Percentiles rank a stretch among this genome's conserved stretches.
These are phyloP conservation scores for Lysandra coridon DNA, from an alignment of 2,888 invertebrate genomes.

Conservation along the genomic window DNA sequence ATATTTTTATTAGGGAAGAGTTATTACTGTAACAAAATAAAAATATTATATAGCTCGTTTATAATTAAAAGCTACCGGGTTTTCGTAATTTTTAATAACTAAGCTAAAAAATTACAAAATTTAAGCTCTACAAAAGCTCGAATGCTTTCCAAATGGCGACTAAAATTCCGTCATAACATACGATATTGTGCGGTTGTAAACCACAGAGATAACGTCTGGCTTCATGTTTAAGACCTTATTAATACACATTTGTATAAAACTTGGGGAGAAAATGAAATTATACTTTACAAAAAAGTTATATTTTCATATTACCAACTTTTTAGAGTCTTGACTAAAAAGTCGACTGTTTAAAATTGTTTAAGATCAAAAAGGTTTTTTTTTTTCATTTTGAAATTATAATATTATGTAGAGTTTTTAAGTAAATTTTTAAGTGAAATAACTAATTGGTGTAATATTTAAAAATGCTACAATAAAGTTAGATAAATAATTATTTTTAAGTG, in stretches of 20 bases:
- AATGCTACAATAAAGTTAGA: too few relatives aligned
- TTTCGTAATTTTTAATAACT: neutral
- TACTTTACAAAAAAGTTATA: neutral
- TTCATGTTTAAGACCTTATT: constrained; percentile 26
- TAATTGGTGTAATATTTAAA: too few relatives aligned
- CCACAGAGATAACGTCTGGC: constrained; percentile 33
- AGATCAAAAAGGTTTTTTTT: neutral
- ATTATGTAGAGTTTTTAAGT: neutral
- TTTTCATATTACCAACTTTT: neutral
- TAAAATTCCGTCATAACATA: constrained; percentile 40
- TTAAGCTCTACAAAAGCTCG: constrained; percentile 10
- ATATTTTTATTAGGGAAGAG: too few relatives aligned
- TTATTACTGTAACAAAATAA: too few relatives aligned
- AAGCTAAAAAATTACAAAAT: neutral
- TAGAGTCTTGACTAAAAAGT: neutral
- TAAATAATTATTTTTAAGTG: too few relatives aligned
- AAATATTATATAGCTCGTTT: neutral
- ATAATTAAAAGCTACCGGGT: neutral
- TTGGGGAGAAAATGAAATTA: constrained; percentile 13
- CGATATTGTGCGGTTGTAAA: constrained; percentile 35
- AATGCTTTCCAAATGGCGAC: constrained; percentile 32
- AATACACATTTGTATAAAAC: constrained; percentile 30
- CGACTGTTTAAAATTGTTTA: neutral
- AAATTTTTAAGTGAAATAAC: neutral
- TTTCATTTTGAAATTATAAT: neutral